These are phyloP conservation scores for Hyperoodon ampullatus DNA, from an alignment of 2,113 vertebrate species.

Conservation along the genomic window DNA sequence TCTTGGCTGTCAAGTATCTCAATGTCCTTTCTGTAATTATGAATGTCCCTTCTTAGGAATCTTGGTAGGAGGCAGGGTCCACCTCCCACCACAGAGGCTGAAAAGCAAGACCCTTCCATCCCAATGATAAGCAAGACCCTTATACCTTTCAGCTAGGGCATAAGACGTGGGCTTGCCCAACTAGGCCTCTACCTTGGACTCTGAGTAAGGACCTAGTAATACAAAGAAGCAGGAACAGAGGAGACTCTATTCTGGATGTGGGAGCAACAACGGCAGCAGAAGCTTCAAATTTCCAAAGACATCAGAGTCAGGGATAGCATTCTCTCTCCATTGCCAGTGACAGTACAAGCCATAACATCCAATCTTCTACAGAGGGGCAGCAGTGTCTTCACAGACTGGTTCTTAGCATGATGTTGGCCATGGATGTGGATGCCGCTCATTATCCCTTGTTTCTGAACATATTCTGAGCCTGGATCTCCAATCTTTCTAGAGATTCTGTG, in stretches of 20 bases:
- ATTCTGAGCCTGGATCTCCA: not conserved
- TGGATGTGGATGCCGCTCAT: not conserved
- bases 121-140: not conserved
- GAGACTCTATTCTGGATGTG: not conserved
- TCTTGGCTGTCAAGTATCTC: not conserved
- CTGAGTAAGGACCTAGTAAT: not conserved
- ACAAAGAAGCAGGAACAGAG: constrained; percentile 2
- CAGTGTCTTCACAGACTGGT: not conserved
- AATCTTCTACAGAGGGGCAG: not conserved
- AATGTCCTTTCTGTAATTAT: not conserved
- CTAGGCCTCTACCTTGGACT: not conserved
- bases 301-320: not conserved
- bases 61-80: not conserved
- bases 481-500: not conserved
- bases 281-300: not conserved
- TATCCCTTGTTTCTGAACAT: not conserved
- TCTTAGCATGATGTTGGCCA: too few species aligned
- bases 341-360: not conserved
- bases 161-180: not conserved
- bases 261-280: not conserved
- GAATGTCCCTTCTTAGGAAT: not conserved
- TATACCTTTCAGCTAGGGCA: not conserved
- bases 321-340: not conserved
- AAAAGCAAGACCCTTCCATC: not conserved
- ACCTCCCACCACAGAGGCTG: not conserved